Evolutionary conservation across 2,113 vertebrate genomes (phyloP), one percentile per base, ranked within the genome.

Genomic region (Porphyrio hochstetteri): DNA sequence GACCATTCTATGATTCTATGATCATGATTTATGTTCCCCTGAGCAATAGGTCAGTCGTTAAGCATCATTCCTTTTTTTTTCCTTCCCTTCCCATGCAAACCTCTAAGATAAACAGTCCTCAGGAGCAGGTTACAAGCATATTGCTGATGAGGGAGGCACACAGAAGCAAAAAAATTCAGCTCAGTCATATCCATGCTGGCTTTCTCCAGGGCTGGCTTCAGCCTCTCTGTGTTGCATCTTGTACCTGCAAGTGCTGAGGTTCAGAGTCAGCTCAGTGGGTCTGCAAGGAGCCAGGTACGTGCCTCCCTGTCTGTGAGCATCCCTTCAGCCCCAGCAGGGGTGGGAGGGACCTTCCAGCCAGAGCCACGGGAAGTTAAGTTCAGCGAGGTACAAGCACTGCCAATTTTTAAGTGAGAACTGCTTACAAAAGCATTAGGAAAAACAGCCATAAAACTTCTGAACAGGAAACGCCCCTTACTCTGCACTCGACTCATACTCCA

Each of bases 261-360:
- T 35, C 20, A 11, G 33, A 72, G 63, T 11, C 75, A 59, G 65
- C 11, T 16, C 2, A 3, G 27, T 8, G 19, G 18, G 65, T 13
- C 75, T 77, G 68, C 27, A 90, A 40, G 63, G 29, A 65, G 46
- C 11, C 50, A 50, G 25, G 56, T 33, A 56, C 40, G 8, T 7
- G 11, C n/a, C 0, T 10, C 13, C 8, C 6, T 0, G 0, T 12
- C 13, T 8, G 5, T 2, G 16, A 76, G 44, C 48, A 90, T 18
- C 35, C 20, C 23, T 56, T 65, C 76, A 86, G 25, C 23, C 35
- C 25, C n/a, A 64, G 56, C 8, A 44, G 2, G 4, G 16, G 29
- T 38, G 7, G 36, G 55, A 83, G 3, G 4, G 33, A 52, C 5
- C 38, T 75, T 81, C 40, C 57, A 82, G 42, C 2, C 56, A 68